Evolutionary conservation across 2,888 invertebrate species (phyloP), one percentile per base, ranked within the genome.

Genomic region (Liposcelis brunnea): DNA sequence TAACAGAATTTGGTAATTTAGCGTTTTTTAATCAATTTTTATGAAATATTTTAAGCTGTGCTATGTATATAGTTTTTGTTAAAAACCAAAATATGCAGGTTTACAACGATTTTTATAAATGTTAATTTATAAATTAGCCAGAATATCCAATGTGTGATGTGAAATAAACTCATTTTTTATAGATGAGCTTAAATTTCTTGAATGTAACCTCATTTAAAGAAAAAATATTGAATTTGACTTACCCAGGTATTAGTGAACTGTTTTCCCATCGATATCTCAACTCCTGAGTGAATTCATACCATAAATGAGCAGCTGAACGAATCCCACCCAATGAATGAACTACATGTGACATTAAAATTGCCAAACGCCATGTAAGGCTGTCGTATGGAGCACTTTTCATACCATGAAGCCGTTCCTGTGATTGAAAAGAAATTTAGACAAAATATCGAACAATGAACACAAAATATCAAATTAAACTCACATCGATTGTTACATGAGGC

Each of bases 241-340:
- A 90, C 90, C 90, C 90, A 16, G 85, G 81, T 52, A 93, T 74
- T 32, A 68, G 58, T 49, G 80, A 71, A 44, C 73, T 72, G 55
- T 78, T 78, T 55, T 95, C 93, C 84, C 91, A 91, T 21, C 91
- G 70, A 57, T 81, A 83, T 50, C 93, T 74, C 60, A 97, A 72
- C 61, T 93, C 90, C 54, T 89, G 78, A 1, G 83, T 75, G 58
- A 97, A 85, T 60, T 93, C 91, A 55, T 86, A 83, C 95, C 95
- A 97, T 11, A 95, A 61, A 58, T 94, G 90, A 1, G 87, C 85
- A 45, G 91, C 69, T 43, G 82, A 79, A 40, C 64, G 63, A 0
- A 77, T 69, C 4, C 86, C 77, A 1, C 86, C 86, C 15, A 83
- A 75, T 33, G 77, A 79, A 51, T 80, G 75, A 44, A 78, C 68